phyloP scores from a whole-genome alignment of 1,140 invertebrate genomes.

The Homalodisca vitripennis region DNA sequence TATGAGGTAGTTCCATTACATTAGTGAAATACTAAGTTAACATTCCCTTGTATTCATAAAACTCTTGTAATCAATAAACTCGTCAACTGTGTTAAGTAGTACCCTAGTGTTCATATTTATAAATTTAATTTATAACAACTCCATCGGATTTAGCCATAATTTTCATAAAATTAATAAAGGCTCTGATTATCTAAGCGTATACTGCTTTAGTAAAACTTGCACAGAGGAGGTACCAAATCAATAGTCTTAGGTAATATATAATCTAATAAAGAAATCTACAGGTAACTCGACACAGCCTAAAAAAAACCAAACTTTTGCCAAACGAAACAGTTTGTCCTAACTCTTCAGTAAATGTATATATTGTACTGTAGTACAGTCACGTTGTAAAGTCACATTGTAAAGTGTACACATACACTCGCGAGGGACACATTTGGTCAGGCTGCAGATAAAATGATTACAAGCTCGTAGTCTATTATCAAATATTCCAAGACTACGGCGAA shows the following conservation, averaged over 20 bases:
- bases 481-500: too few species aligned
- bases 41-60: too few species aligned
- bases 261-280: conserved; percentile 5
- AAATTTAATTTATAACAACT: too few species aligned
- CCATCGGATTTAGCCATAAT: too few species aligned
- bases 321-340: not conserved
- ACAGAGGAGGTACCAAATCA: not conserved
- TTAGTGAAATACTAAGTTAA: too few species aligned
- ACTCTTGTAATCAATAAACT: too few species aligned
- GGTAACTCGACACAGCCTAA: conserved; percentile 24
- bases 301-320: not conserved
- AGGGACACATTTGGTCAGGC: not conserved
- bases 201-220: not conserved
- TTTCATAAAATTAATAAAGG: too few species aligned
- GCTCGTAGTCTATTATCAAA: too few species aligned
- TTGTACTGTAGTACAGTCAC: not conserved
- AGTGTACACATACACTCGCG: conserved; percentile 12
- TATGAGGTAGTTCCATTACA: too few species aligned
- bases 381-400: not conserved
- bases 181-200: not conserved
- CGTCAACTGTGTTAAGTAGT: too few species aligned
- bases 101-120: too few species aligned
- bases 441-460: conserved; percentile 16
- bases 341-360: conserved; percentile 5
- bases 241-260: not conserved